Evolutionary conservation across 2,888 invertebrate genomes (phyloP).

Genomic region (Odontocerum albicorne): DNA sequence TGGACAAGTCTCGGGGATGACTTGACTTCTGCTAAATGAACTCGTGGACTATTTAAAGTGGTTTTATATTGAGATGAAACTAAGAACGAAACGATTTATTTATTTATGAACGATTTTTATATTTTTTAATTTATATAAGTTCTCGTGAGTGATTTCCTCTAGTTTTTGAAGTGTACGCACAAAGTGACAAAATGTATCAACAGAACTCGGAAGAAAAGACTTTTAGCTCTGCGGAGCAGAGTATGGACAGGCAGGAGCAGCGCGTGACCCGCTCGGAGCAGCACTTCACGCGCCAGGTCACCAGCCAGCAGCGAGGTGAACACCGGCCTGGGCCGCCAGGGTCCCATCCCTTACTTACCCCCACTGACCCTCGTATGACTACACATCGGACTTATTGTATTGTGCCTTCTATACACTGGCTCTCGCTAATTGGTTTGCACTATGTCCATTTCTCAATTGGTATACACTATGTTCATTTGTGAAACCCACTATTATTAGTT

Average conservation of each 20-base stretch:
- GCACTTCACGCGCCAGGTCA: slow-evolving; percentile 77
- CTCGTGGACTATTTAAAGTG: slow-evolving; percentile 48
- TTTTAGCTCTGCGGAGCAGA: slow-evolving; percentile 50
- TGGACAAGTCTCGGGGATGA: slow-evolving; percentile 73
- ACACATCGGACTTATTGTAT: no score
- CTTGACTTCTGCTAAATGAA: slow-evolving; percentile 74
- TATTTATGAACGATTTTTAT: slow-evolving; percentile 25
- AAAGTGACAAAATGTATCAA: slow-evolving; percentile 69
- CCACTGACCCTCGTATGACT: no score
- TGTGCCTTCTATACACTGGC: no score
- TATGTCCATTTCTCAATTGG: no score
- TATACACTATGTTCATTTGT: no score
- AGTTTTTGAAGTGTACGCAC: slow-evolving; percentile 14
- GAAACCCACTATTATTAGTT: no score
- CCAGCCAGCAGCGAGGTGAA: slow-evolving; percentile 74
- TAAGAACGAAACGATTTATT: slow-evolving; percentile 41
- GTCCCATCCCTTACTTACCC: no score
- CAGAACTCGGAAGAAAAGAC: slow-evolving; percentile 56
- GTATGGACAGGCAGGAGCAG: slow-evolving; percentile 52
- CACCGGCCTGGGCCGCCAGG: no score
- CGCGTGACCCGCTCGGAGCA: slow-evolving; percentile 73
- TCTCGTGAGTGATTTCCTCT: slow-evolving; percentile 38
- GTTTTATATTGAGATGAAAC: slow-evolving; percentile 23
- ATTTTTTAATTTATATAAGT: slow-evolving; percentile 21
- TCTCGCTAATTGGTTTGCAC: no score